Conservation (phyloP, 2,888 invertebrate genomes). For the Chymomyza fuscimana region DNA sequence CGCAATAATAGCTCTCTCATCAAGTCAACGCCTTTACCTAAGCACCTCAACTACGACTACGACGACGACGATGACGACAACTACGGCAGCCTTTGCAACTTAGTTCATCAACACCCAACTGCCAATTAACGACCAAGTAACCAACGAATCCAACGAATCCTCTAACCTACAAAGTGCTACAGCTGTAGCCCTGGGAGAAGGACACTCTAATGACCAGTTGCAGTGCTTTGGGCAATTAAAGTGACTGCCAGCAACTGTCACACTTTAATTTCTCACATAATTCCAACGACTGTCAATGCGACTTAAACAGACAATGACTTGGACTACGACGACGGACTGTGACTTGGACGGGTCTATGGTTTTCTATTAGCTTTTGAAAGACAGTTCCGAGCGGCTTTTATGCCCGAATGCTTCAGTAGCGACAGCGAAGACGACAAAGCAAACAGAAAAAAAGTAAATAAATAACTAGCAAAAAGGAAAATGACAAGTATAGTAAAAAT, state of each 20-base stretch:
- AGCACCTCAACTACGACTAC: conserved; percentile 68
- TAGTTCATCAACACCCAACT: conserved; percentile 42
- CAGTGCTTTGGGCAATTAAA: conserved; percentile 60
- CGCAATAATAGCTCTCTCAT: conserved; percentile 29
- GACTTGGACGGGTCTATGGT: neutral
- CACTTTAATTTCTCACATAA: conserved; percentile 53
- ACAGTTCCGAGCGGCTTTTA: conserved; percentile 43
- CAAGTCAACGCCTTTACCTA: conserved; percentile 57
- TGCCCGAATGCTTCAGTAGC: conserved; percentile 20
- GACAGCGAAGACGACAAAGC: neutral
- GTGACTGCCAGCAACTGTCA: conserved; percentile 42
- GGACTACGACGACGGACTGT: neutral
- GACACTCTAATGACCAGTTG: conserved; percentile 60
- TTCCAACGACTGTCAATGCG: conserved; percentile 16
- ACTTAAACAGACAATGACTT: conserved; percentile 5
- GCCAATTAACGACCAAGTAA: conserved; percentile 29
- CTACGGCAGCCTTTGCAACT: neutral
- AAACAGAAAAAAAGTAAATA: neutral
- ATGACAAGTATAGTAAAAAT: conserved; percentile 43
- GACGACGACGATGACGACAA: no score
- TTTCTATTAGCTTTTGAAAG: conserved; percentile 28
- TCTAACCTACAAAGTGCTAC: neutral
- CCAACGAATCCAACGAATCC: neutral
- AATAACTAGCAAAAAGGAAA: conserved; percentile 11
- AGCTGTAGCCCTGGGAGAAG: neutral